Conservation (phyloP, 2,113 vertebrate genomes). For the Mola mola region DNA sequence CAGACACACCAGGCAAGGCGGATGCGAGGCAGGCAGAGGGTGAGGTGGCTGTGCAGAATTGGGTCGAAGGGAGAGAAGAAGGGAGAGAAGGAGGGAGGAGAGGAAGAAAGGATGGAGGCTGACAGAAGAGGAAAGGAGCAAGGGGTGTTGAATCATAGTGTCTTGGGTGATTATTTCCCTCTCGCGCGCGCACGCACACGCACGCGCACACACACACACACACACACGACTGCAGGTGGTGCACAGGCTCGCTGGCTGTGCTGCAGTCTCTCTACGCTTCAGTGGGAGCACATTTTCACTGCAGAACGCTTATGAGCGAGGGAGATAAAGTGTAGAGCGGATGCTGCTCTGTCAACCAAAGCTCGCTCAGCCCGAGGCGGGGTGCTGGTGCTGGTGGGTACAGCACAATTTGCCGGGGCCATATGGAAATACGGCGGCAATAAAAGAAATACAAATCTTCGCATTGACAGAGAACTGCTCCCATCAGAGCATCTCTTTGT, state of each 20-base stretch:
- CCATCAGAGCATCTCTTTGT: background rate
- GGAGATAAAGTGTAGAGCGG: slow-evolving; percentile 65
- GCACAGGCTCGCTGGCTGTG: slow-evolving; percentile 75
- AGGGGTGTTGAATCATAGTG: slow-evolving; percentile 75
- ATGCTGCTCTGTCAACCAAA: slow-evolving; percentile 60
- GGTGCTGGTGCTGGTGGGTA: background rate
- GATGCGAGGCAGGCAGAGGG: slow-evolving; percentile 53
- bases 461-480: slow-evolving; percentile 5
- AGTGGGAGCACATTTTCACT: slow-evolving; percentile 81
- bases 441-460: slow-evolving; percentile 26
- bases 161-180: slow-evolving; percentile 74
- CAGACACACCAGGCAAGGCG: slow-evolving; percentile 26
- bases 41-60: slow-evolving; percentile 54
- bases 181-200: slow-evolving; percentile 20
- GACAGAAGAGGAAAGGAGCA: slow-evolving; percentile 55
- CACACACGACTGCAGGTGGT: slow-evolving; percentile 71
- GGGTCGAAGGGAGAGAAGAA: slow-evolving; percentile 65
- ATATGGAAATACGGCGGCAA: slow-evolving; percentile 30
- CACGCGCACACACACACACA: slow-evolving; percentile 17
- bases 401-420: slow-evolving; percentile 40
- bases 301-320: slow-evolving; percentile 76
- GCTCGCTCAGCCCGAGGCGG: slow-evolving; percentile 42
- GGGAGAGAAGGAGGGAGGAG: slow-evolving; percentile 62
- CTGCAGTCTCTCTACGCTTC: slow-evolving; percentile 83
- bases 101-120: slow-evolving; percentile 47